These are phyloP conservation scores for Leuciscus waleckii DNA, from an alignment of 2,797 vertebrate species.

Conservation along the genomic window DNA sequence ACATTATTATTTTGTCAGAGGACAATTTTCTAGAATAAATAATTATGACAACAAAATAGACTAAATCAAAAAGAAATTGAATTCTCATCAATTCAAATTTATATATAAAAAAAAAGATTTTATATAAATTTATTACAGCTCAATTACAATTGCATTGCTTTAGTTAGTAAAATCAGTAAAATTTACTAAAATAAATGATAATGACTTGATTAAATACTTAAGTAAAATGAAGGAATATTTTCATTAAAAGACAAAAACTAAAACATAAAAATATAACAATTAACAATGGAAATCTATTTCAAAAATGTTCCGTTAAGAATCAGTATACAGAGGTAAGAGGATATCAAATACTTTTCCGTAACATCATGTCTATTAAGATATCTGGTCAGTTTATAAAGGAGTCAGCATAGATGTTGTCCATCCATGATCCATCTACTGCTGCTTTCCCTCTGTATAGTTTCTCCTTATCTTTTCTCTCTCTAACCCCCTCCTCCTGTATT, in stretches of 20 bases:
- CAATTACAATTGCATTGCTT: background rate
- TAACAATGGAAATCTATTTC: background rate
- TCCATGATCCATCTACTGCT: slow-evolving; percentile 4
- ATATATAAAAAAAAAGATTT: background rate
- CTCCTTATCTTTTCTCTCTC: slow-evolving; percentile 16
- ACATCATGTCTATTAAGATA: background rate
- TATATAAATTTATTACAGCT: background rate
- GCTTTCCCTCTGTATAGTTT: background rate
- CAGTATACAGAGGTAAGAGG: too few relatives aligned
- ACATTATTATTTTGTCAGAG: background rate
- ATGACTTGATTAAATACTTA: background rate
- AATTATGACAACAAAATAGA: background rate
- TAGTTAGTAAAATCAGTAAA: background rate
- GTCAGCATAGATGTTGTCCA: background rate
- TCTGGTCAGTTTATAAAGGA: background rate
- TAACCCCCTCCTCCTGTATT: slow-evolving; percentile 1
- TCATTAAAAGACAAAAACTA: background rate
- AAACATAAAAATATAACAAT: background rate
- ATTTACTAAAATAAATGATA: background rate
- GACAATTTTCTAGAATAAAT: background rate
- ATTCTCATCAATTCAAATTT: background rate
- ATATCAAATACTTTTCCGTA: background rate
- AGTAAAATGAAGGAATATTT: background rate
- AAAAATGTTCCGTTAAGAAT: background rate
- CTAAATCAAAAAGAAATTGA: background rate